Evolutionary conservation across 2,888 invertebrate species (phyloP).

Genomic region (Leptinotarsa haldemani): DNA sequence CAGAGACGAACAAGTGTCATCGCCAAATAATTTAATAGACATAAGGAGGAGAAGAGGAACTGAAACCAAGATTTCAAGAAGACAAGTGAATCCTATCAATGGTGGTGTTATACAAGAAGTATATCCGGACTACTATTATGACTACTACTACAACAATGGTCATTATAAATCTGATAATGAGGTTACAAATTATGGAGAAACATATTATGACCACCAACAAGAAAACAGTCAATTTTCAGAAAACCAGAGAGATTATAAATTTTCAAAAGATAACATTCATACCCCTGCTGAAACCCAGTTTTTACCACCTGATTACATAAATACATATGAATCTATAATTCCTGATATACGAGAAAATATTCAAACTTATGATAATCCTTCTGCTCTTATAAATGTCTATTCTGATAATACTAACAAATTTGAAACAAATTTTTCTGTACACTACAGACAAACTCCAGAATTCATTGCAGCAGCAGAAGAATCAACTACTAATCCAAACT

Average conservation of each 20-base stretch:
- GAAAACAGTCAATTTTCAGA: no score
- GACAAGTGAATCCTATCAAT: not conserved
- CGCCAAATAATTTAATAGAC: not conserved
- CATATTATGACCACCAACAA: not conserved
- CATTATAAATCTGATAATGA: not conserved
- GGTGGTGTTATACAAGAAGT: not conserved
- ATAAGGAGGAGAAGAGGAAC: conserved; percentile 19
- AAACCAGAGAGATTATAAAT: no score
- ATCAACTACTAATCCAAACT: not conserved
- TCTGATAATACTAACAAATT: no score
- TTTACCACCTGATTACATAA: not conserved
- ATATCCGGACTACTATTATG: not conserved
- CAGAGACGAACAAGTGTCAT: not conserved
- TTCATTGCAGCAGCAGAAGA: not conserved
- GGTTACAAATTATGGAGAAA: not conserved
- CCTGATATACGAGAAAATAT: not conserved
- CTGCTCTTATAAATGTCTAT: no score
- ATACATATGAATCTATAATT: not conserved
- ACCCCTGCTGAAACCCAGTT: not conserved
- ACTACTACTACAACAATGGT: conserved; percentile 10
- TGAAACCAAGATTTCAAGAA: not conserved
- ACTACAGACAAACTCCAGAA: not conserved
- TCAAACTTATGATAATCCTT: no score
- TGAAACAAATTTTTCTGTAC: no score
- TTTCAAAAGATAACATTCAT: not conserved